A percentile compares a stretch with the other conserved stretches of the same genome.
Conservation (phyloP, 2,888 invertebrate genomes). For the Cylloceria caligata region DNA sequence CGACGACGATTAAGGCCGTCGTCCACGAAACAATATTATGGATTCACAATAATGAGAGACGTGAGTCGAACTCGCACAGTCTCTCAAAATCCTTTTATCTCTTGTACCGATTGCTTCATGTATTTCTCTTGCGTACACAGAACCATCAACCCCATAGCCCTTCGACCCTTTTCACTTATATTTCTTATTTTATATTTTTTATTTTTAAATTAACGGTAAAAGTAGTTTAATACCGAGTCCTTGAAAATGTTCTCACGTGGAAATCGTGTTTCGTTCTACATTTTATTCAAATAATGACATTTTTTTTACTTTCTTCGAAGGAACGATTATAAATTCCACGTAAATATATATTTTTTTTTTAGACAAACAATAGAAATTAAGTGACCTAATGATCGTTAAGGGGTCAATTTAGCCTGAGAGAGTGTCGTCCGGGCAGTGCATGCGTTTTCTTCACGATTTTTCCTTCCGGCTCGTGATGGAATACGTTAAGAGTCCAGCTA, state of each 20-base stretch:
- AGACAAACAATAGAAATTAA: constrained; percentile 2
- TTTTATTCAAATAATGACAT: background rate
- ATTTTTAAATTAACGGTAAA: background rate
- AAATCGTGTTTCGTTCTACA: background rate
- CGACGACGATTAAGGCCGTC: background rate
- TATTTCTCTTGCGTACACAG: constrained; percentile 1
- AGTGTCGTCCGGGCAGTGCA: constrained; percentile 23
- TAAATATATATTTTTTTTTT: background rate
- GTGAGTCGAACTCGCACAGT: constrained; percentile 66
- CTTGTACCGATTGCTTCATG: background rate
- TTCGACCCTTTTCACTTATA: background rate
- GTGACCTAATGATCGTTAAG: constrained; percentile 51
- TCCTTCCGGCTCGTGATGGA: constrained; percentile 6
- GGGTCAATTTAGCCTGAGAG: constrained; percentile 13
- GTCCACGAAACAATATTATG: constrained; percentile 49
- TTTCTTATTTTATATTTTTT: background rate
- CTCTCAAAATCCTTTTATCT: constrained; percentile 13
- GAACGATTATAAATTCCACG: background rate
- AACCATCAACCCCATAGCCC: background rate
- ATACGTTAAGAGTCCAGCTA: constrained; percentile 14
- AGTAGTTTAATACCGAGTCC: background rate
- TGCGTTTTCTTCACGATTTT: constrained; percentile 33
- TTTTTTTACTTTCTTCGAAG: background rate
- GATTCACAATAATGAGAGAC: constrained; percentile 69
- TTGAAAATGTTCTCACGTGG: background rate